These are phyloP conservation scores for Epinotia demarniana DNA, from an alignment of 2,888 invertebrate species.

Conservation along the genomic window DNA sequence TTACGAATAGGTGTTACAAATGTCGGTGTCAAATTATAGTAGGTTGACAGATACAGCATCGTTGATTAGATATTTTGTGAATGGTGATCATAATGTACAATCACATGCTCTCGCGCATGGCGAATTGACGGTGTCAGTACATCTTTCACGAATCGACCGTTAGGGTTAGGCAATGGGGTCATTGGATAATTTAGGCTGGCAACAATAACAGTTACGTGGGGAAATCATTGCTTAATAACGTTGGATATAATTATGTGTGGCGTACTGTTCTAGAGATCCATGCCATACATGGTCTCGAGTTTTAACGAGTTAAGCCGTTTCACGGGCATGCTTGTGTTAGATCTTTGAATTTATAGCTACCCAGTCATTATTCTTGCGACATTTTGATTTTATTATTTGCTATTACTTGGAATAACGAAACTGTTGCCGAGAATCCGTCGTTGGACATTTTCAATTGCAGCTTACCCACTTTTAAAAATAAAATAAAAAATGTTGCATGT, in stretches of 20 bases:
- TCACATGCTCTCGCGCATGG: conserved; percentile 21
- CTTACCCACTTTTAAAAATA: no score
- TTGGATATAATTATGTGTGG: conserved; percentile 22
- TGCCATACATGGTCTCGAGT: not conserved
- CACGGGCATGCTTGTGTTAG: not conserved
- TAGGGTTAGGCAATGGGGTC: conserved; percentile 30
- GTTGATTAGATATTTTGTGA: not conserved
- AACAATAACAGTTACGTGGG: conserved; percentile 32
- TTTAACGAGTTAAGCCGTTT: not conserved
- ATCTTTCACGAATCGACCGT: conserved; percentile 24
- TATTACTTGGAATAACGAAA: no score
- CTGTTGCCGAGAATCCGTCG: no score
- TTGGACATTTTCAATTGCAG: no score
- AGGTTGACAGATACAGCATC: not conserved
- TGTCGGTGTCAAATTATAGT: not conserved
- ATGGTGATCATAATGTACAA: conserved; percentile 23
- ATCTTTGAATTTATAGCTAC: no score
- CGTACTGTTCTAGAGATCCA: not conserved
- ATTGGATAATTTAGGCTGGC: conserved; percentile 32
- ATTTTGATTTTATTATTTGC: no score
- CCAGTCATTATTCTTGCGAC: no score
- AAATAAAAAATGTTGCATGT: no score
- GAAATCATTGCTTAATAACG: conserved; percentile 22
- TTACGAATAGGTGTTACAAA: no score
- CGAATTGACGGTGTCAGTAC: conserved; percentile 28